Percentiles rank a stretch among this genome's conserved stretches.
Conservation (phyloP, 2,797 vertebrate species). For the Decapterus maruadsi region DNA sequence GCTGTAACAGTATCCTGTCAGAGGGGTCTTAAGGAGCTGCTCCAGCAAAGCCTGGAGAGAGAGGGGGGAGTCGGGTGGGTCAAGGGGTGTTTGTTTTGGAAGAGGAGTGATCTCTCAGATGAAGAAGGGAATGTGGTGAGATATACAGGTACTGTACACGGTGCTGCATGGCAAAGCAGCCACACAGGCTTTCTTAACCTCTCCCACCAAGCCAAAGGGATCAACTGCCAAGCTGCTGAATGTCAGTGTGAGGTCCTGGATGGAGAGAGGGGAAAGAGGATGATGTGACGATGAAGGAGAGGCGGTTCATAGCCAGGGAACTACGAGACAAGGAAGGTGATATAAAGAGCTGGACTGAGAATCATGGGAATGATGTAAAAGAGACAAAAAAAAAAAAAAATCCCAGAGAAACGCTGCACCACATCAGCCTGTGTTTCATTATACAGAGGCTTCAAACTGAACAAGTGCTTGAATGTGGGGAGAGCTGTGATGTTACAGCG, state of each 20-base stretch:
- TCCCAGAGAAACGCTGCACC: constrained; percentile 35
- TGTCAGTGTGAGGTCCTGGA: constrained; percentile 45
- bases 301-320: neutral
- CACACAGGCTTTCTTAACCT: constrained; percentile 51
- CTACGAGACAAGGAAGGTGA: constrained; percentile 35
- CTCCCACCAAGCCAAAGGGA: constrained; percentile 45
- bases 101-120: constrained; percentile 48
- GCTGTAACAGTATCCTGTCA: constrained; percentile 66
- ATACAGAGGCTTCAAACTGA: constrained; percentile 44
- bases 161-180: constrained; percentile 18
- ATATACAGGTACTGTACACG: constrained; percentile 25
- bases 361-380: constrained; percentile 27
- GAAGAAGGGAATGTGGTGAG: constrained; percentile 31
- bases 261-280: constrained; percentile 36
- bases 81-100: neutral
- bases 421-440: constrained; percentile 47
- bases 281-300: constrained; percentile 22
- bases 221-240: constrained; percentile 51
- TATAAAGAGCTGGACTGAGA: constrained; percentile 24
- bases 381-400: constrained; percentile 1
- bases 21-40: constrained; percentile 69
- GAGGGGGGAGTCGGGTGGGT: neutral
- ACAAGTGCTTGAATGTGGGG: constrained; percentile 41
- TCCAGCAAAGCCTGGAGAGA: constrained; percentile 55
- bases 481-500: constrained; percentile 28